Base-by-base conservation (phyloP, 1,140 invertebrate species). In the Plodia interpunctella region DNA sequence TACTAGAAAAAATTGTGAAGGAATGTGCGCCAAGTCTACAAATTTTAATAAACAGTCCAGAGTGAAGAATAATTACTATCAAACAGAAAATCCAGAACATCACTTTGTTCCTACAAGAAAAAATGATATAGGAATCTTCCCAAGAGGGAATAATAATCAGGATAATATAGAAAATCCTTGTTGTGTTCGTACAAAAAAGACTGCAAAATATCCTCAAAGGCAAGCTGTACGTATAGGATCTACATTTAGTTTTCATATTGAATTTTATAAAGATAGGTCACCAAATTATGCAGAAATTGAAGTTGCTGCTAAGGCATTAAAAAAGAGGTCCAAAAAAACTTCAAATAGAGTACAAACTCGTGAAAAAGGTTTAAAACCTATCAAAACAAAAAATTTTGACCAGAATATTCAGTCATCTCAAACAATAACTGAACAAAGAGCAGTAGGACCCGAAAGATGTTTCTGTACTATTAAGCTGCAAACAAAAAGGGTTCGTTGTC, bases 181-280 rank as follows among this genome's bases (percentile, higher is more conserved):
- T 2, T 10, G 10, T 9, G 10, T 5, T 5, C 9, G 1, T 5
- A 35, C 32, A 2, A 51, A 51, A 51, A 20, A 51, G 1, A 19
- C 20, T 20, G 17, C 20, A 51, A 9, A 5, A 11, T 11, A 5
- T 51, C 18, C 49, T n/a, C 13, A 13, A 55, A 55, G 30, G 30
- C 52, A 60, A 38, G 21, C 38, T 17, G 59, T 60, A 2, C 21
- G 18, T 0, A 38, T 53, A 30, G 49, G 28, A 10, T 60, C 59
- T 11, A 49, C 17, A 17, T 53, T 60, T 49, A 60, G 59, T 19
- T 60, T 60, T 19, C 25, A 25, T 55, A 55, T 60, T 9, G 53
- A 60, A 60, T 60, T 60, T 49, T 49, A 49, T 15, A 60, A 60
- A 50, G 21, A 60, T 44, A 59, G 32, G 6, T 18, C 19, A 13